phyloP scores from a whole-genome alignment of 64 coral and sea anemone genomes.

The Cladopsammia gracilis region DNA sequence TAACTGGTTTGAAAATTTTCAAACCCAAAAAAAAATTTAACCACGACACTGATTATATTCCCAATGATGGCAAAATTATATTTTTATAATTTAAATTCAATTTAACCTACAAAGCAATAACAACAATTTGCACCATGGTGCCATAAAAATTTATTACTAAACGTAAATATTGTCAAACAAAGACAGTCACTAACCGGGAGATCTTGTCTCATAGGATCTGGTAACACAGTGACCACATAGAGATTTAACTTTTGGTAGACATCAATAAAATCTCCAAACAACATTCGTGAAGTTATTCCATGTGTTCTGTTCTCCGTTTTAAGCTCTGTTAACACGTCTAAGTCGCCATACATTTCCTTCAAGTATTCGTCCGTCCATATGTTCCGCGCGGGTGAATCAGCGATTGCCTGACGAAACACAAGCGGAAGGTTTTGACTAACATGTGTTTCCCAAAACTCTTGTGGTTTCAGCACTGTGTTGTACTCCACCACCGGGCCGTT shows the following conservation, averaged over 20 bases:
- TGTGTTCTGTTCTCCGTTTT: constrained; percentile 95
- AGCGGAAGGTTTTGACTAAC: constrained; percentile 63
- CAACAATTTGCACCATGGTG: too few relatives aligned
- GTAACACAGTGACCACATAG: constrained; percentile 94
- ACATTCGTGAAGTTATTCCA: constrained; percentile 39
- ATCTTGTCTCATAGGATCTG: constrained; percentile 96
- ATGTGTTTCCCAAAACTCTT: constrained; percentile 89
- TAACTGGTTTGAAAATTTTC: too few relatives aligned
- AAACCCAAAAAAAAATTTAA: too few relatives aligned
- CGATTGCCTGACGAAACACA: constrained; percentile 79
- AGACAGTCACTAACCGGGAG: constrained; percentile 74
- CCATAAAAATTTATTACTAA: too few relatives aligned
- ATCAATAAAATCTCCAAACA: constrained; percentile 87
- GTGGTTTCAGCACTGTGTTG: constrained; percentile 73
- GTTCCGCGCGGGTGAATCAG: constrained; percentile 75
- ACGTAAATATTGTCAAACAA: not conserved
- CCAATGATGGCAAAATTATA: too few relatives aligned
- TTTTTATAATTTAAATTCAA: too few relatives aligned
- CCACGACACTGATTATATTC: too few relatives aligned
- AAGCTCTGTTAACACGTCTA: constrained; percentile 87
- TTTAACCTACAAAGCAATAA: too few relatives aligned
- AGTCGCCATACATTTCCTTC: constrained; percentile 89
- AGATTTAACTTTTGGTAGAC: constrained; percentile 79
- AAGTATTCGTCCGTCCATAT: constrained; percentile 90
- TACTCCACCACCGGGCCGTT: constrained; percentile 87